A percentile compares a stretch with the other conserved stretches of the same genome.
Conservation (phyloP, 1,140 invertebrate genomes). For the Leptopilina boulardi region DNA sequence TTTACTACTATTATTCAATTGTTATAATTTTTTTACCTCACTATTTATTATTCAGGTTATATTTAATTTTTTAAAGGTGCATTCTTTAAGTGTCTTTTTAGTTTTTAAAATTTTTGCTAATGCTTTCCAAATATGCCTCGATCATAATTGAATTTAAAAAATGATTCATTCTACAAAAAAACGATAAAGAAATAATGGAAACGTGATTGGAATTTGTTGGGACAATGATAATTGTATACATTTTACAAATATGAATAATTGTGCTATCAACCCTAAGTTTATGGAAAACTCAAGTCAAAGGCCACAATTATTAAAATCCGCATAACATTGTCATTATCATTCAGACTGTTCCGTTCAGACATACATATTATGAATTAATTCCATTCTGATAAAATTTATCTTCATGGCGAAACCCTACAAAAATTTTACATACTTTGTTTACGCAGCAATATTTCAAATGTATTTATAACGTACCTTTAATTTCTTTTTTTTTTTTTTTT, state of each 20-base stretch:
- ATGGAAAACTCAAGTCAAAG: conserved; percentile 7
- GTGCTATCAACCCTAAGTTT: neutral
- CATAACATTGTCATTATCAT: neutral
- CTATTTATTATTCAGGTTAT: neutral
- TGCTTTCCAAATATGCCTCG: no score
- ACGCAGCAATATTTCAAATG: neutral
- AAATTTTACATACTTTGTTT: neutral
- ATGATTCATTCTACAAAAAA: neutral
- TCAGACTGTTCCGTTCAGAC: neutral
- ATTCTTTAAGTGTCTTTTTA: no score
- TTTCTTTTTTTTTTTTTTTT: no score
- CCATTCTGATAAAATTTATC: neutral
- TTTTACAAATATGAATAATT: neutral
- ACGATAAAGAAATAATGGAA: neutral
- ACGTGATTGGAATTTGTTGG: neutral
- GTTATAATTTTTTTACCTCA: neutral
- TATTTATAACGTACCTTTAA: no score
- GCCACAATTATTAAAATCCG: neutral
- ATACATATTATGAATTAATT: neutral
- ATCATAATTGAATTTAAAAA: no score
- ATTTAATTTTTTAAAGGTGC: neutral
- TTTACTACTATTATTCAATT: conserved; percentile 26
- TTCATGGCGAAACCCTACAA: neutral
- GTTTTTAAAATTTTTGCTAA: no score
- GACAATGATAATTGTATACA: neutral